phyloP scores from a whole-genome alignment of 2,113 vertebrate species.

The Emydura subglobosa region DNA sequence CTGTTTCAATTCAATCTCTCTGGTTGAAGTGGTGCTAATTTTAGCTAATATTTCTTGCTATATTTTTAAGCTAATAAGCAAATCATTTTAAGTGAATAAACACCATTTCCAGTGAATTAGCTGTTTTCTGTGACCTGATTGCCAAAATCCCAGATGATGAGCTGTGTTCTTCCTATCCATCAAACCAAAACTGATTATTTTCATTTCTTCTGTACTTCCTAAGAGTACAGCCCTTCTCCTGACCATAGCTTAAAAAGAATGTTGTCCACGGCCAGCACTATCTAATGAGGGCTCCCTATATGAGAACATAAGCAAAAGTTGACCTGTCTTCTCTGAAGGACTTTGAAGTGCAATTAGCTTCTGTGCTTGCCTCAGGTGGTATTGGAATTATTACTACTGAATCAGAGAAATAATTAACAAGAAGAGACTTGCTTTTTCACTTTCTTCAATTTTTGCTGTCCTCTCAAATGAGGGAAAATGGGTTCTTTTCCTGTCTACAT shows the following conservation, averaged over 20 bases:
- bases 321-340: not conserved
- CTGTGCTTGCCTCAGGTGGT: not conserved
- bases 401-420: not conserved
- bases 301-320: not conserved
- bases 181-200: not conserved
- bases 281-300: not conserved
- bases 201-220: accelerated
- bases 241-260: not conserved
- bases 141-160: not conserved
- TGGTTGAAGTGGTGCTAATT: not conserved
- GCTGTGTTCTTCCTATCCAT: not conserved
- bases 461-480: not conserved
- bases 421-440: not conserved
- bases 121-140: not conserved
- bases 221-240: not conserved
- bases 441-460: not conserved
- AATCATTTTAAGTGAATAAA: not conserved
- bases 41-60: not conserved
- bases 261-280: not conserved
- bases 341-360: not conserved
- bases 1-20: not conserved
- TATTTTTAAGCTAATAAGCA: not conserved
- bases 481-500: not conserved
- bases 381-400: not conserved
- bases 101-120: not conserved